Evolutionary conservation across 2,888 invertebrate genomes (phyloP).

Genomic region (Synergus laeviventris): DNA sequence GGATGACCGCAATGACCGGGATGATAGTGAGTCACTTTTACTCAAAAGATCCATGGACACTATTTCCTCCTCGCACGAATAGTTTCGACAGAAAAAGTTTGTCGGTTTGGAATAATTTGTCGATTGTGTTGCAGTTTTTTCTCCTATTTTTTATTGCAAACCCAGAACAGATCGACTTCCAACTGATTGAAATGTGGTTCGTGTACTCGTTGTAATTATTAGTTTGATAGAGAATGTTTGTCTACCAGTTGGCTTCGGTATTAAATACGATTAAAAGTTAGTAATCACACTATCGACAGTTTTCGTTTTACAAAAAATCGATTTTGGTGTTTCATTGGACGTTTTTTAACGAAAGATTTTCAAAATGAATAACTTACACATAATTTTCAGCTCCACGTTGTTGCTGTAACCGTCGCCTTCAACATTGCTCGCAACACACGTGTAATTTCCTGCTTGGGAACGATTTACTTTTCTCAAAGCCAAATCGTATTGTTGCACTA

Average conservation of each 20-base stretch:
- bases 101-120: slow-evolving; percentile 65
- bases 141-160: slow-evolving; percentile 17
- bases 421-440: slow-evolving; percentile 92
- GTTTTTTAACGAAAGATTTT: not conserved
- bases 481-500: slow-evolving; percentile 89
- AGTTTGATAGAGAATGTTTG: slow-evolving; percentile 11
- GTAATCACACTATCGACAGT: not conserved
- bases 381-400: slow-evolving; percentile 88
- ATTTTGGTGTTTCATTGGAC: not conserved
- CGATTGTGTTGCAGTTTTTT: slow-evolving; percentile 54
- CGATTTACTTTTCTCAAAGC: slow-evolving; percentile 89
- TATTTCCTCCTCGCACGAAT: slow-evolving; percentile 63
- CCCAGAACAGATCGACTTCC: not conserved
- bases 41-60: slow-evolving; percentile 65
- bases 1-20: slow-evolving; percentile 47
- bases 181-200: not conserved
- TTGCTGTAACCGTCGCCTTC: slow-evolving; percentile 93
- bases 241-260: not conserved
- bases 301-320: not conserved
- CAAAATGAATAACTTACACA: slow-evolving; percentile 86
- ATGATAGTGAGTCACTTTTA: slow-evolving; percentile 53
- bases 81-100: slow-evolving; percentile 64
- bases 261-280: slow-evolving; percentile 12
- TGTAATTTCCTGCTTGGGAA: slow-evolving; percentile 90
- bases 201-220: not conserved